phyloP scores from a whole-genome alignment of 1,140 invertebrate genomes.

The Panulirus ornatus region DNA sequence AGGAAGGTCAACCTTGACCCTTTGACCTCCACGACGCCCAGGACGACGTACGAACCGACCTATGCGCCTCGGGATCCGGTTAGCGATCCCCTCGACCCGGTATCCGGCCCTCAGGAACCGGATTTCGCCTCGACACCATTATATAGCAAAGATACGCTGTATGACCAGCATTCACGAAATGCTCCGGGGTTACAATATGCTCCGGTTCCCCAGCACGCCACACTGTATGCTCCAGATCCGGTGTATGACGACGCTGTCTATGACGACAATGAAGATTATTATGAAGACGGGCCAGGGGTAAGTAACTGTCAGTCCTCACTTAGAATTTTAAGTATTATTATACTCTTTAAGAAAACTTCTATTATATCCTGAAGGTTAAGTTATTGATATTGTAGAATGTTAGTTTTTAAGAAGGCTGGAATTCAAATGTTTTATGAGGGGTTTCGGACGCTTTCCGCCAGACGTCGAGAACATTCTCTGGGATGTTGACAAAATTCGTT shows the following conservation, averaged over 20 bases:
- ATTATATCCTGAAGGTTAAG: too few species aligned
- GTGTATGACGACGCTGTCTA: conserved; percentile 1
- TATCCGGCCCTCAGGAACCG: not conserved
- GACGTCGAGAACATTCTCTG: too few species aligned
- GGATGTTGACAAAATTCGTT: too few species aligned
- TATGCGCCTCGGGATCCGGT: not conserved
- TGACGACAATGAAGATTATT: not conserved
- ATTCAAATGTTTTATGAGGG: too few species aligned
- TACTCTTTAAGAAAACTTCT: not conserved
- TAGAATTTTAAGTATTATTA: not conserved
- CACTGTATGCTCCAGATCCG: conserved; percentile 1
- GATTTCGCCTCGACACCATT: not conserved
- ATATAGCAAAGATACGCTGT: not conserved
- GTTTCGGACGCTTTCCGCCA: too few species aligned
- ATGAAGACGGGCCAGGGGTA: conserved; percentile 41
- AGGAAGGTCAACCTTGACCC: conserved; percentile 31
- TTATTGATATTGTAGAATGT: too few species aligned
- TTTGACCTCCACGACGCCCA: not conserved
- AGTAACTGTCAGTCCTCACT: conserved; percentile 14
- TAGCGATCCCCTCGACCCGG: not conserved
- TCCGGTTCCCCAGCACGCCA: too few species aligned
- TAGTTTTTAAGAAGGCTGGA: too few species aligned
- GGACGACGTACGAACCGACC: too few species aligned
- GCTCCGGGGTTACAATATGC: not conserved
- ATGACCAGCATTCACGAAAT: not conserved